Evolutionary conservation across 2,113 vertebrate genomes (phyloP).

Genomic region (Brachionichthys hirsutus): DNA sequence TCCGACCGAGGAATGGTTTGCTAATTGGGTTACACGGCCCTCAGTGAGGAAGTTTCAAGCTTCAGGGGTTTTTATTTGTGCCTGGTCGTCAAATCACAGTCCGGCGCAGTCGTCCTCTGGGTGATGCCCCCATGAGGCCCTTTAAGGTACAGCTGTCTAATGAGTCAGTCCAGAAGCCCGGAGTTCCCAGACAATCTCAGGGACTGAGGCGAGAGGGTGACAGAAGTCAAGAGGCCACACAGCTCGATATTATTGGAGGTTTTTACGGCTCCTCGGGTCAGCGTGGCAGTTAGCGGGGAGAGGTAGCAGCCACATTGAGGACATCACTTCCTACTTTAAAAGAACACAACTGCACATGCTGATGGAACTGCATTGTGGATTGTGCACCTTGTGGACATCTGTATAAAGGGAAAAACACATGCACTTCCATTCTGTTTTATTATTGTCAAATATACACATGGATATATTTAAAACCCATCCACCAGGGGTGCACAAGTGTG

Average conservation of each 20-base stretch:
- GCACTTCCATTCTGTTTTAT: neutral
- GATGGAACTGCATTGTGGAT: constrained; percentile 15
- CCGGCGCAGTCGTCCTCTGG: constrained; percentile 53
- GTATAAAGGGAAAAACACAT: constrained; percentile 10
- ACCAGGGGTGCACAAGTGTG: no score
- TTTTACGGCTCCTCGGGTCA: constrained; percentile 52
- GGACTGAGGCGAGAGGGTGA: constrained; percentile 64
- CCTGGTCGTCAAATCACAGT: constrained; percentile 58
- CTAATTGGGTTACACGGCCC: constrained; percentile 75
- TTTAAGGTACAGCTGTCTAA: constrained; percentile 73
- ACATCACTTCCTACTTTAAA: constrained; percentile 24
- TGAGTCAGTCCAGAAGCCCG: constrained; percentile 64
- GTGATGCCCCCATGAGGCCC: constrained; percentile 69
- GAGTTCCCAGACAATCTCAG: constrained; percentile 58
- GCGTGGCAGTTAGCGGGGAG: constrained; percentile 38
- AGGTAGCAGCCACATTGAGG: constrained; percentile 24
- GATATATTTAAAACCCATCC: neutral
- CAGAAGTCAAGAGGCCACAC: constrained; percentile 59
- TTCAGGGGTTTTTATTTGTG: constrained; percentile 73
- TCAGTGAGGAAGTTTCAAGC: constrained; percentile 73
- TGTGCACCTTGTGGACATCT: constrained; percentile 1
- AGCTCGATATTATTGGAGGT: constrained; percentile 45
- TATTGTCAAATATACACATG: neutral
- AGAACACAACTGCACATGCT: constrained; percentile 1
- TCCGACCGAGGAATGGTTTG: constrained; percentile 46